These are phyloP conservation scores for Spodoptera picta DNA, from an alignment of 2,888 invertebrate species.

Conservation along the genomic window DNA sequence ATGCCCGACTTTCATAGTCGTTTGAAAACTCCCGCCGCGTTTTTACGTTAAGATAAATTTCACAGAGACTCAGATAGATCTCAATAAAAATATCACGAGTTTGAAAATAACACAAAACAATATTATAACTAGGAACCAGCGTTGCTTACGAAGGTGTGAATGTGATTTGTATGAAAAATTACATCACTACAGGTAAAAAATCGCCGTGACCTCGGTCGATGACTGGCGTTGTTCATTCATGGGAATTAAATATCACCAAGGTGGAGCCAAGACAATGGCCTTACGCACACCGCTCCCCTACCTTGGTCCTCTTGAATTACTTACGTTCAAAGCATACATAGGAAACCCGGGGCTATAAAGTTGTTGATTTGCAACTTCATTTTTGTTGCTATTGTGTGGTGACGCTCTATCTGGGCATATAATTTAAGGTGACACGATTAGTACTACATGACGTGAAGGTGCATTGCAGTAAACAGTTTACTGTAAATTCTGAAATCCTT, in stretches of 20 bases:
- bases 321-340: no score
- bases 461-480: no score
- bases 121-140: conserved; percentile 15
- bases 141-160: conserved; percentile 54
- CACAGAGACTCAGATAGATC: conserved; percentile 1
- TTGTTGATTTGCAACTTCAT: no score
- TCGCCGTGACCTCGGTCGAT: conserved; percentile 78
- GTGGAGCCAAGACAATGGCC: conserved; percentile 77
- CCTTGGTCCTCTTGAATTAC: conserved; percentile 1
- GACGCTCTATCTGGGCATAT: no score
- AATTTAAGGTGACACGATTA: no score
- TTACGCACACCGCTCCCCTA: conserved; percentile 52
- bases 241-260: conserved; percentile 74
- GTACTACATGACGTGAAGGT: no score
- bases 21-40: conserved; percentile 66
- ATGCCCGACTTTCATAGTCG: conserved; percentile 63
- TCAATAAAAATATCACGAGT: conserved; percentile 5
- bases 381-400: no score
- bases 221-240: conserved; percentile 78
- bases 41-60: conserved; percentile 18
- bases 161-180: conserved; percentile 71
- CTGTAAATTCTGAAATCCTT: no score
- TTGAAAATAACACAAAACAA: conserved; percentile 29
- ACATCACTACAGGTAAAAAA: conserved; percentile 83
- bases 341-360: no score